Evolutionary conservation across 2,888 invertebrate species (phyloP).

Genomic region (Poecilobothrus nobilitatus): DNA sequence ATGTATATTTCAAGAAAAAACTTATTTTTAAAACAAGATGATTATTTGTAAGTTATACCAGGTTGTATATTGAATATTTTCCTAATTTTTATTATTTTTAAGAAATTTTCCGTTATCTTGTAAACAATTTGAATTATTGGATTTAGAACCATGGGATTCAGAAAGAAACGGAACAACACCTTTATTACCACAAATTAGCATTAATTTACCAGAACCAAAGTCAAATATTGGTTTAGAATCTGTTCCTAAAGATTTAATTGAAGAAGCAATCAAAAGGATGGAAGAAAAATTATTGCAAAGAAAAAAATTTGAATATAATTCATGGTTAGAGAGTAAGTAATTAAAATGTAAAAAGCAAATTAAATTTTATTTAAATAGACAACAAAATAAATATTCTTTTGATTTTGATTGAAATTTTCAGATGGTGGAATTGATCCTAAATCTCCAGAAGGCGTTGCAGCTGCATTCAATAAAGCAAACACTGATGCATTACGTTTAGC

Average conservation of each 20-base stretch:
- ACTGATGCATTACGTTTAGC: constrained; percentile 72
- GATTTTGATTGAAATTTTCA: constrained; percentile 33
- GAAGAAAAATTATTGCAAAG: constrained; percentile 66
- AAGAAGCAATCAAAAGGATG: constrained; percentile 69
- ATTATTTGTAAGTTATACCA: constrained; percentile 62
- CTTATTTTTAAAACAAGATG: constrained; percentile 69
- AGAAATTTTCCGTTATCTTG: constrained; percentile 68
- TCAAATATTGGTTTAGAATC: constrained; percentile 35
- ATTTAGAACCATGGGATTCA: constrained; percentile 57
- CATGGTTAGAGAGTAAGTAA: constrained; percentile 63
- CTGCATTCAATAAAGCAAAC: constrained; percentile 84
- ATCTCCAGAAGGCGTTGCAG: constrained; percentile 77
- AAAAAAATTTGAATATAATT: constrained; percentile 70
- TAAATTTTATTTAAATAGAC: background rate
- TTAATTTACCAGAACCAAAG: constrained; percentile 24
- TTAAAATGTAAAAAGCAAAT: background rate
- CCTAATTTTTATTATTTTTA: constrained; percentile 17
- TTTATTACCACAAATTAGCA: background rate
- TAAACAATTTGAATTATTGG: constrained; percentile 59
- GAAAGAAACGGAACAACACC: constrained; percentile 31
- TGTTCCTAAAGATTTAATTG: constrained; percentile 38
- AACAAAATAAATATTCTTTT: background rate
- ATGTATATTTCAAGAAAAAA: background rate
- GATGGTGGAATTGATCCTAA: constrained; percentile 77
- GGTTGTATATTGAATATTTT: background rate